A percentile compares a stretch with the other conserved stretches of the same genome.
Conservation (phyloP, 2,888 invertebrate species). For the Cerastis rubricosa region DNA sequence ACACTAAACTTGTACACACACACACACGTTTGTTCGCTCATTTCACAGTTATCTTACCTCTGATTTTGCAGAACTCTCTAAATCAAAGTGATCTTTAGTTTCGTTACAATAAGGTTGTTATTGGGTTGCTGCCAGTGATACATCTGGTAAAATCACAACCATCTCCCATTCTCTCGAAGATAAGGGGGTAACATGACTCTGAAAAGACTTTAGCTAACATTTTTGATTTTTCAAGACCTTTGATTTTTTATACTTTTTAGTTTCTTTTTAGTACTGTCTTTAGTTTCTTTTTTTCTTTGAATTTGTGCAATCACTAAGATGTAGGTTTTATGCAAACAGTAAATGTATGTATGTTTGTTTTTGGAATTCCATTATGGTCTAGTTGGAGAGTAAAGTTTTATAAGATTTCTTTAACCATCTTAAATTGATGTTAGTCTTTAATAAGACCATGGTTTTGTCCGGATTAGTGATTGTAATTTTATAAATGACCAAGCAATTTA, state of each 20-base stretch:
- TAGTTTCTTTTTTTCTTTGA: constrained; percentile 40
- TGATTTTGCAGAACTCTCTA: not conserved
- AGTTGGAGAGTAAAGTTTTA: not conserved
- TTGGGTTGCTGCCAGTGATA: not conserved
- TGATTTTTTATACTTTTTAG: constrained; percentile 39
- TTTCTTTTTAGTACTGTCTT: constrained; percentile 41
- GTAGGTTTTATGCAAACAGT: constrained; percentile 24
- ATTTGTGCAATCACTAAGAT: constrained; percentile 38
- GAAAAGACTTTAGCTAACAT: constrained; percentile 36
- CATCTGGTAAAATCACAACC: not conserved
- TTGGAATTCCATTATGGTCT: not conserved
- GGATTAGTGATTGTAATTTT: constrained; percentile 33
- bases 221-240: constrained; percentile 39
- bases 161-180: not conserved
- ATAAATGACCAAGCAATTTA: not conserved
- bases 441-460: not conserved
- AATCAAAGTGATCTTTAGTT: not conserved
- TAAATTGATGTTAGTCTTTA: too few species aligned
- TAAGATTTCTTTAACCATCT: not conserved
- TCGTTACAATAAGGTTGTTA: not conserved
- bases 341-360: constrained; percentile 47
- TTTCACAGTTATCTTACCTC: not conserved
- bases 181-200: not conserved
- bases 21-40: not conserved
- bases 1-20: too few species aligned